Percentiles rank a stretch among this genome's conserved stretches.
These are phyloP conservation scores for Euzophera pinguis DNA, from an alignment of 2,888 invertebrate species.

Conservation along the genomic window DNA sequence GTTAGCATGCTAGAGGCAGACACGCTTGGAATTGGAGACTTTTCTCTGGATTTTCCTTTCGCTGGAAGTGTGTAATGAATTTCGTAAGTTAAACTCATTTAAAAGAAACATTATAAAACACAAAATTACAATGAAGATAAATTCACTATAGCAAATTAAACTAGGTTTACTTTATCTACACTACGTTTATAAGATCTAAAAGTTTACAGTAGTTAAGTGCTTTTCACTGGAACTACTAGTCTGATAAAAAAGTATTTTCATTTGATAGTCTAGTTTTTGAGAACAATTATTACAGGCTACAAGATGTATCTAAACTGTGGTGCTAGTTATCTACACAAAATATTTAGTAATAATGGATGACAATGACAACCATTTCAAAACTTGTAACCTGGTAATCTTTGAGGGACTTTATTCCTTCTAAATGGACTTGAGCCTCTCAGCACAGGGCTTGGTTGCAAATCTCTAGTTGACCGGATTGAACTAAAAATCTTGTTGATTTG, in stretches of 20 bases:
- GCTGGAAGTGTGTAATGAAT: neutral
- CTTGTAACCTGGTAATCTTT: slow-evolving; percentile 24
- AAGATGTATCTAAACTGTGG: too few relatives aligned
- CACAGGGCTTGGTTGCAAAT: slow-evolving; percentile 36
- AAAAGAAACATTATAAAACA: neutral
- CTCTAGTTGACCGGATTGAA: slow-evolving; percentile 31
- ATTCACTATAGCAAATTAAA: too few relatives aligned
- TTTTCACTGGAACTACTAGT: too few relatives aligned
- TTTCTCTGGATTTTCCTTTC: slow-evolving; percentile 31
- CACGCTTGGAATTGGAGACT: slow-evolving; percentile 27
- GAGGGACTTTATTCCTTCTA: slow-evolving; percentile 35
- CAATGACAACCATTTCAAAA: neutral
- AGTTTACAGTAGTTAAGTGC: too few relatives aligned
- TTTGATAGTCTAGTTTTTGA: too few relatives aligned
- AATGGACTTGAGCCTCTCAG: slow-evolving; percentile 39
- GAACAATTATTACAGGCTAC: too few relatives aligned
- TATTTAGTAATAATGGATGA: too few relatives aligned
- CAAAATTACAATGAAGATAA: neutral
- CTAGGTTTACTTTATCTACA: too few relatives aligned
- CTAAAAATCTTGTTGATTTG: slow-evolving; percentile 41
- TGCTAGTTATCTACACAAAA: too few relatives aligned
- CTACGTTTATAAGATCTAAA: too few relatives aligned
- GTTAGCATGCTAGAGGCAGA: slow-evolving; percentile 25
- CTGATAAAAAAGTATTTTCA: too few relatives aligned
- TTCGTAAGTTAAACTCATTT: neutral